phyloP scores from a whole-genome alignment of 1,140 invertebrate genomes.

The Paramacrobiotus metropolitanus region DNA sequence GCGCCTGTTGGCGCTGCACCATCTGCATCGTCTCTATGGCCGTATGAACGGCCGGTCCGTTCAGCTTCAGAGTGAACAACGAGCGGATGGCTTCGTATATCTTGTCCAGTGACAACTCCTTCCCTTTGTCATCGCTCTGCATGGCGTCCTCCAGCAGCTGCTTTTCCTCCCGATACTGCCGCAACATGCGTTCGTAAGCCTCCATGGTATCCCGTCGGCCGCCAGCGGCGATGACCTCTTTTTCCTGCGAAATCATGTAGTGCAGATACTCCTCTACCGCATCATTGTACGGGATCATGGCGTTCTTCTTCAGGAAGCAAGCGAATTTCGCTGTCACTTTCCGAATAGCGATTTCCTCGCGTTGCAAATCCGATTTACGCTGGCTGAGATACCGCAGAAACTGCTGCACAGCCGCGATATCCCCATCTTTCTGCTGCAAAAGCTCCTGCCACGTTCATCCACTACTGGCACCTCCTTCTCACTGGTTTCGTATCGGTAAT shows the following conservation, averaged over 20 bases:
- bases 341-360: constrained; percentile 9
- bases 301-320: constrained; percentile 11
- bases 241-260: constrained; percentile 10
- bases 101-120: neutral
- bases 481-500: no score
- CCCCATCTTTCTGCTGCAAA: no score
- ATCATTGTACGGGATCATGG: constrained; percentile 14
- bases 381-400: no score
- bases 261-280: constrained; percentile 12
- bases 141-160: neutral
- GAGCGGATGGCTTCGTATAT: neutral
- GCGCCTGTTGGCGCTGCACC: no score
- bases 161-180: neutral
- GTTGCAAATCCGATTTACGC: constrained; percentile 2
- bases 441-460: no score
- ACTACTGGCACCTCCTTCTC: no score
- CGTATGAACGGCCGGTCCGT: no score
- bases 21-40: no score
- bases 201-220: neutral
- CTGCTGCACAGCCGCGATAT: no score
- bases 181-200: neutral
- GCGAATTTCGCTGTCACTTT: constrained; percentile 12
- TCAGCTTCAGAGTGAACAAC: neutral
- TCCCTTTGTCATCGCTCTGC: neutral
- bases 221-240: neutral